These are phyloP conservation scores for Ridgeia piscesae DNA, from an alignment of 1,140 invertebrate species.

Conservation along the genomic window DNA sequence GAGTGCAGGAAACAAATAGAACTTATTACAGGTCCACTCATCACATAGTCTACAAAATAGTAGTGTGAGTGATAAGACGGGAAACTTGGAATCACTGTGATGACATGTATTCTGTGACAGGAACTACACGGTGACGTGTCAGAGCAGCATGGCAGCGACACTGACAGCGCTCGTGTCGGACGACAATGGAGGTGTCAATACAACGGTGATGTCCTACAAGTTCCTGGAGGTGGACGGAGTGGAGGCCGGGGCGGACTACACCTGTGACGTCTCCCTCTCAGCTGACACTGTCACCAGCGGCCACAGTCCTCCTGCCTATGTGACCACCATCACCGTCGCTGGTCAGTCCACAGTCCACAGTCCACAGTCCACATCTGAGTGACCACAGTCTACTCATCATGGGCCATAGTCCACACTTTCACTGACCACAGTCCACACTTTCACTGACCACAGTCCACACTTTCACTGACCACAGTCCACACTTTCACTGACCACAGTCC, in stretches of 20 bases:
- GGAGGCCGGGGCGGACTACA: slow-evolving; percentile 30
- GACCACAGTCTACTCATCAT: too few relatives aligned
- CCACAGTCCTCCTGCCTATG: slow-evolving; percentile 24
- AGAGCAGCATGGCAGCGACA: slow-evolving; percentile 8
- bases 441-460: too few relatives aligned
- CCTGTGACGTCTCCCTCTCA: slow-evolving; percentile 29
- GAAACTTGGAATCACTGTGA: too few relatives aligned
- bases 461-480: too few relatives aligned
- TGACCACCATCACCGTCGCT: slow-evolving; percentile 27
- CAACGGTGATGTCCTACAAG: slow-evolving; percentile 19
- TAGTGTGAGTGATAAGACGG: too few relatives aligned
- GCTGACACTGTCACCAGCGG: slow-evolving; percentile 23
- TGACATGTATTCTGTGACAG: not conserved
- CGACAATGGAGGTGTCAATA: not conserved
- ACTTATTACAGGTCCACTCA: too few relatives aligned
- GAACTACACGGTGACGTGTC: slow-evolving; percentile 11
- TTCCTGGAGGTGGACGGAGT: slow-evolving; percentile 33
- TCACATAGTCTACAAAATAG: too few relatives aligned
- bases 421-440: too few relatives aligned
- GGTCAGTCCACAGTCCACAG: slow-evolving; percentile 17
- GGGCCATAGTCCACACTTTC: too few relatives aligned
- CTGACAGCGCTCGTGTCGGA: not conserved
- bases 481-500: too few relatives aligned
- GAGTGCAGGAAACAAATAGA: too few relatives aligned
- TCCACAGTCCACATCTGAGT: too few relatives aligned